Base-by-base conservation (phyloP, 2,888 invertebrate genomes). In the Oxystoma pomonae region DNA sequence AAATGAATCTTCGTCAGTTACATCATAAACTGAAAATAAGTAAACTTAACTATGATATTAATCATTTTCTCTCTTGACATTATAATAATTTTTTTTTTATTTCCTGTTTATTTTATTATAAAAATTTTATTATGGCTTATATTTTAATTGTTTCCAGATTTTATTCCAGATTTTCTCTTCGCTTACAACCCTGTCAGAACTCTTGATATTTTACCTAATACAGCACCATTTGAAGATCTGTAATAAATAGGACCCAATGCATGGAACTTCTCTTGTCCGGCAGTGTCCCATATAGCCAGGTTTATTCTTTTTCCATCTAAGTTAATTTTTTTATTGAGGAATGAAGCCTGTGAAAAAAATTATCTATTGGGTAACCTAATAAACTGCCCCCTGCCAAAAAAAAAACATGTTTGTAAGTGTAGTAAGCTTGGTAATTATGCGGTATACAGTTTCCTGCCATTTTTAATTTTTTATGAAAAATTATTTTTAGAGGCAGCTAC, bases 291-390 rank as follows among this genome's bases (percentile, higher is more conserved):
- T 77, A 97, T 92, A 55, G 96, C 90, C 59, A 99, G 83, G 76
- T 96, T 96, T 20, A 96, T 87, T 74, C 92, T 84, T 77, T 91
- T 92, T 0, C 94, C 96, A 73, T 91, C 91, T 63, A 99, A 87
- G 73, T 92, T 94, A 20, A 99, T 80, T 78, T 94, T 94, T 78
- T 98, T 98, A 71, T 92, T 95, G 59, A 98, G 83, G 81, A 97
- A 99, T 1, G 98, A 97, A 2, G 98, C 98, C 94, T 99, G 73
- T n/a, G n/a, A n/a, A n/a, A n/a, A n/a, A n/a, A n/a, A n/a, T n/a
- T n/a, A n/a, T n/a, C n/a, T n/a, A 66, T 58, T 63, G 58, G 55
- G 53, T 53, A 49, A 53, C 22, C 57, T 18, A 61, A 63, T 56
- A 56, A 20, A 57, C 58, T 60, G 50, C 53, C 12, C 55, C n/a